Evolutionary conservation across 2,113 vertebrate genomes (phyloP).

Genomic region (Numenius arquata): DNA sequence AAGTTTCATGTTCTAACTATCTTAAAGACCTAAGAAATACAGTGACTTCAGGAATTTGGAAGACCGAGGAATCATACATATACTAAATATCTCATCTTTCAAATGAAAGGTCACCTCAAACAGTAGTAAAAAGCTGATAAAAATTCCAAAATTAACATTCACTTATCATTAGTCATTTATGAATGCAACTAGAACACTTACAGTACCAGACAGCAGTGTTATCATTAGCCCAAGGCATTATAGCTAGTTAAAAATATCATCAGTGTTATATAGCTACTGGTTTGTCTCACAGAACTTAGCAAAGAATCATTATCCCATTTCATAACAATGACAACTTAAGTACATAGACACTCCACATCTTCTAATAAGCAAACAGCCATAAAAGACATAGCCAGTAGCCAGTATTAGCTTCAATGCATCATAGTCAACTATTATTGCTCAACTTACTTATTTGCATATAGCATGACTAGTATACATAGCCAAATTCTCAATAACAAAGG

Average conservation of each 20-base stretch:
- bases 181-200: background rate
- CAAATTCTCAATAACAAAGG: background rate
- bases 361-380: background rate
- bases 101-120: background rate
- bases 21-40: background rate
- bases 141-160: background rate
- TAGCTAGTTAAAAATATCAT: background rate
- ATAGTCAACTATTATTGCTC: background rate
- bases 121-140: background rate
- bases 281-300: background rate
- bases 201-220: background rate
- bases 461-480: background rate
- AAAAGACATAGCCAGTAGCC: slow-evolving; percentile 1
- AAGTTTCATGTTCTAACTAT: background rate
- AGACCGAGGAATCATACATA: background rate
- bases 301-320: background rate
- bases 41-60: background rate
- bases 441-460: background rate
- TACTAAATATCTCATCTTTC: background rate
- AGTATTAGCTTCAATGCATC: background rate
- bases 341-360: background rate
- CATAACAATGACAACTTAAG: background rate
- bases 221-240: background rate
- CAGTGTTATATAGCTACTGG: background rate
- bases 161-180: background rate